Evolutionary conservation across 2,888 invertebrate species (phyloP), one percentile per base, ranked within the genome.

Genomic region (Protonemura montana): DNA sequence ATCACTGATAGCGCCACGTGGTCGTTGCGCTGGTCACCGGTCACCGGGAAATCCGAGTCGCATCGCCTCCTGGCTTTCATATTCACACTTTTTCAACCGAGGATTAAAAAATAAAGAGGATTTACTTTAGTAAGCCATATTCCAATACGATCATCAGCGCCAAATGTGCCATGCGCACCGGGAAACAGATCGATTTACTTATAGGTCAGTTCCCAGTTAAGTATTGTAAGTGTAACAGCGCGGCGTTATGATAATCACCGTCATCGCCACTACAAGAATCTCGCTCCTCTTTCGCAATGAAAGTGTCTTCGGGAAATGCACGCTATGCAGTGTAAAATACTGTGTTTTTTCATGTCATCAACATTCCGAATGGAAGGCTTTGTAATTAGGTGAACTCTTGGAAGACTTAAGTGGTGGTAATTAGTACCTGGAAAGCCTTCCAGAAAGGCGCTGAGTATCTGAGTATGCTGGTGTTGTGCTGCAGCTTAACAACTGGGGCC

Each of bases 401-500:
- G 10, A 7, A 78, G 78, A 78, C 3, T 29, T 7, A 78, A 78
- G n/a, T 78, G 1, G 78, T 1, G 29, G 6, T 78, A 28, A 78
- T 78, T 78, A 29, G 28, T 82, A 87, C 87, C 87, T 87, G 87
- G 3, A 87, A 81, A n/a, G 87, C 85, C 3, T 87, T 87, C 88
- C 87, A 87, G 27, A 88, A 42, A 0, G 86, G 82, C 6, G 88
- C 85, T 30, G 87, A 87, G 82, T 86, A 87, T 29, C 87, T 30
- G 78, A 88, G 86, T 35, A 88, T 83, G 76, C 87, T 87, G 2
- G 88, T 87, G 42, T 85, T 87, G 86, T 88, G 87, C 28, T 87
- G 25, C 26, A 88, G 59, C 21, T 86, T 86, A 0, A 87, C 89
- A 0, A 91, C 90, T 0, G 89, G 90, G 0, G 89, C 89, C 27